These are phyloP conservation scores for Cervus canadensis DNA, from an alignment of 2,113 vertebrate species.

Conservation along the genomic window DNA sequence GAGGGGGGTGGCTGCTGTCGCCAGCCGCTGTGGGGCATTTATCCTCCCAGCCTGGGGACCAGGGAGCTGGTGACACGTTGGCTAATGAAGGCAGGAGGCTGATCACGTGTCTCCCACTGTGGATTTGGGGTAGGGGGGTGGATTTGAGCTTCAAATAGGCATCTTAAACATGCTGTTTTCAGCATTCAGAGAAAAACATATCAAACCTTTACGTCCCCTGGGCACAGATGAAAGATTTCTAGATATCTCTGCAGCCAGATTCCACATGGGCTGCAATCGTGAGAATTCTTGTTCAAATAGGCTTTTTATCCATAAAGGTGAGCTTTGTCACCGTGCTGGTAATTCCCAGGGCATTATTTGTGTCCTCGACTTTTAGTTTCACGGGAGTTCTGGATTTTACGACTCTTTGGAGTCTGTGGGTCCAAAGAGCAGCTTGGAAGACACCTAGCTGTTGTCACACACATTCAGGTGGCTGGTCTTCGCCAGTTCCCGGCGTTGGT, in stretches of 20 bases:
- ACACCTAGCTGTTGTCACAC: not conserved
- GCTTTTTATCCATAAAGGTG: not conserved
- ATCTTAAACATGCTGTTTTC: not conserved
- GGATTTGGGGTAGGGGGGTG: rapidly evolving
- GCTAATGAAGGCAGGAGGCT: not conserved
- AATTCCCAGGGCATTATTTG: not conserved
- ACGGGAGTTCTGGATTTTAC: not conserved
- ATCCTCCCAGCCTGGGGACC: not conserved
- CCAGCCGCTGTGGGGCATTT: not conserved
- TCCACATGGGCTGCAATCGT: not conserved
- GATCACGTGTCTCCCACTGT: not conserved
- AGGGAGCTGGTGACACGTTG: rapidly evolving
- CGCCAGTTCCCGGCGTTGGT: rapidly evolving
- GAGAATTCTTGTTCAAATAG: no score
- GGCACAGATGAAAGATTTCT: not conserved
- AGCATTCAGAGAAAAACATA: not conserved
- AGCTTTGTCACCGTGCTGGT: not conserved
- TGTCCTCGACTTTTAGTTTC: not conserved
- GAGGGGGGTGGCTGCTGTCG: not conserved
- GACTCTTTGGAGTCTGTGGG: not conserved
- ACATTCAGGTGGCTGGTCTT: not conserved
- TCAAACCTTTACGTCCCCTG: not conserved
- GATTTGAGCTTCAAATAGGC: not conserved
- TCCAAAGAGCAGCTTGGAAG: not conserved
- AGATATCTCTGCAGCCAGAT: not conserved